Percentiles rank a stretch among this genome's conserved stretches.
phyloP scores from a whole-genome alignment of 2,113 vertebrate genomes.

The Anhinga anhinga region DNA sequence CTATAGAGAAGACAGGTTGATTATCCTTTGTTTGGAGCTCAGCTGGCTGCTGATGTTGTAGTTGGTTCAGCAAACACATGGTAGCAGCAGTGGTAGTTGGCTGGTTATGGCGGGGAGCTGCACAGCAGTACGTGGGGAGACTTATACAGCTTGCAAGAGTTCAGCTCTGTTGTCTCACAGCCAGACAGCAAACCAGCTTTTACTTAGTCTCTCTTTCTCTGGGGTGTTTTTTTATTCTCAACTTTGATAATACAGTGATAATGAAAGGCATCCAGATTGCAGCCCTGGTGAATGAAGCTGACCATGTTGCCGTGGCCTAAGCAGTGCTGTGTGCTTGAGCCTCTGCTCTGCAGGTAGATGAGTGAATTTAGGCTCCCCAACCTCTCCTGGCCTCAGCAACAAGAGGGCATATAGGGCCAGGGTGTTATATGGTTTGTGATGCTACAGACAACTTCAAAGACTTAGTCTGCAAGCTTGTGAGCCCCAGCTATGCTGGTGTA shows the following conservation, averaged over 20 bases:
- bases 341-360: not conserved
- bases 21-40: not conserved
- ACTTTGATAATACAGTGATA: not conserved
- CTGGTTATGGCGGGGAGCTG: not conserved
- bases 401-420: not conserved
- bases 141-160: not conserved
- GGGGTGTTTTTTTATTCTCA: not conserved
- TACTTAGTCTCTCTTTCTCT: not conserved
- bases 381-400: not conserved
- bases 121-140: not conserved
- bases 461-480: not conserved
- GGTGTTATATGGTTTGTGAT: not conserved
- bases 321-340: not conserved
- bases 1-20: not conserved
- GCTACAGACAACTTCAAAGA: not conserved
- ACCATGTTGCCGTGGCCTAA: fast-evolving
- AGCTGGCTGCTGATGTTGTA: not conserved
- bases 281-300: not conserved
- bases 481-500: not conserved
- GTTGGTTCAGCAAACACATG: not conserved
- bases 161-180: not conserved
- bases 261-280: not conserved
- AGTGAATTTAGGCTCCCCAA: not conserved
- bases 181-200: not conserved
- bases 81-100: not conserved